Evolutionary conservation across 2,113 vertebrate species (phyloP).

Genomic region (Ellobius talpinus): DNA sequence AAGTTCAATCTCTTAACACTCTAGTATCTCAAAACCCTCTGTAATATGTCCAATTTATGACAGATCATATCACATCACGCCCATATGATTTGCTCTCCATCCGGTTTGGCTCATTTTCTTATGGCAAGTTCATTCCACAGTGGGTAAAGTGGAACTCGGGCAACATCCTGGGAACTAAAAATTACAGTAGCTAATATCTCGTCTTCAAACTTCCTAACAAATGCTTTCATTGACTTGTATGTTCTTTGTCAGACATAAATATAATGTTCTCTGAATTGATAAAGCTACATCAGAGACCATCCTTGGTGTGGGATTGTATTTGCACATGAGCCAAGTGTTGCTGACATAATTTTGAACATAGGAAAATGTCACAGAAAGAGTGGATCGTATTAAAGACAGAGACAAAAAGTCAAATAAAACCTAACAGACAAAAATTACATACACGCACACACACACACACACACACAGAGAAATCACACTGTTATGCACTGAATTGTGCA

Average conservation of each 20-base stretch:
- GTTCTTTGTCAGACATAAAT: not conserved
- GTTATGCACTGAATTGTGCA: not conserved
- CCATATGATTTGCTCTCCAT: not conserved
- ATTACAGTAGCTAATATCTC: not conserved
- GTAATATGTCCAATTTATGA: not conserved
- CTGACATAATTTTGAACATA: not conserved
- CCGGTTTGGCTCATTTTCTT: not conserved
- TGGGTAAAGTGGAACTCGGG: not conserved
- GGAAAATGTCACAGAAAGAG: not conserved
- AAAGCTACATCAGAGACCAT: not conserved
- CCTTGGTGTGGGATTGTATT: not conserved
- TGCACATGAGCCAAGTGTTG: not conserved
- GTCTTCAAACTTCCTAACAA: not conserved
- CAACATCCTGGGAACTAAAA: not conserved
- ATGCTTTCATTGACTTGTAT: not conserved
- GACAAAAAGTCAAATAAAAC: not conserved
- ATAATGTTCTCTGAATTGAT: not conserved
- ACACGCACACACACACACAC: not conserved
- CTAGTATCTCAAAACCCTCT: not conserved
- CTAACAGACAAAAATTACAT: not conserved
- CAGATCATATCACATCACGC: not conserved
- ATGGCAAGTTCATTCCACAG: not conserved
- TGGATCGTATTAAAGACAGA: not conserved
- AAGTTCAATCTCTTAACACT: not conserved
- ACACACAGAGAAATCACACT: not conserved